Evolutionary conservation across 1,140 invertebrate genomes (phyloP), one percentile per base, ranked within the genome.

Genomic region (Alviniconcha marisindica): DNA sequence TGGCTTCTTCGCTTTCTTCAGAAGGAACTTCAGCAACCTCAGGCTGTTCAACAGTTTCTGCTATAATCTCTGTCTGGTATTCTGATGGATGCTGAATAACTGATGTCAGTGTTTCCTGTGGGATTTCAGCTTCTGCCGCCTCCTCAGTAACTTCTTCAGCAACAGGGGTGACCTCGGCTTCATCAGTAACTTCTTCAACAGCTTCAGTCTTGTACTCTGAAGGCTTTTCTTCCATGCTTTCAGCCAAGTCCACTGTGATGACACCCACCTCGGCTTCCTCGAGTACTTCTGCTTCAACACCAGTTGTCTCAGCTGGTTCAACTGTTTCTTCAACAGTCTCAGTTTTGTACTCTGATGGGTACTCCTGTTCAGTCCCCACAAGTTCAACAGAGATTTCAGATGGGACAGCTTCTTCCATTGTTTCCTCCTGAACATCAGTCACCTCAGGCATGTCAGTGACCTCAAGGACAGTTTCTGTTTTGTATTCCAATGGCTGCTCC

Each of bases 381-480:
- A 84, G 66, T 33, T 86, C 82, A 2, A 83, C 40, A 2, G 82
- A 69, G 1, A 79, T 85, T 84, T 88, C 88, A 73, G 66, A 63
- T 36, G 69, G 66, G 15, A 54, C 36, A 66, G 51, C 44, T 42
- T 87, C 78, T 78, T 86, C 73, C 2, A 81, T 38, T 42, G 71
- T 21, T n/a, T 84, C 73, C 44, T 82, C 83, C 71, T 81, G 36
- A 42, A 89, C 83, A 66, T 85, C 85, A 71, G 85, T 36, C 24
- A 89, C 82, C 56, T 88, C 84, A n/a, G 87, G 77, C 38, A 84
- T 80, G 63, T 88, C 85, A 24, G 77, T 77, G 54, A 78, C 60
- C 77, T 89, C 87, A 48, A 82, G 66, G 1, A 84, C 60, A 54
- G 77, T 54, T 79, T 85, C 83, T 42, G 84, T 84, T 78, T 89